Conservation (phyloP, 2,113 vertebrate genomes). For the Calyptommatus sinebrachiatus region DNA sequence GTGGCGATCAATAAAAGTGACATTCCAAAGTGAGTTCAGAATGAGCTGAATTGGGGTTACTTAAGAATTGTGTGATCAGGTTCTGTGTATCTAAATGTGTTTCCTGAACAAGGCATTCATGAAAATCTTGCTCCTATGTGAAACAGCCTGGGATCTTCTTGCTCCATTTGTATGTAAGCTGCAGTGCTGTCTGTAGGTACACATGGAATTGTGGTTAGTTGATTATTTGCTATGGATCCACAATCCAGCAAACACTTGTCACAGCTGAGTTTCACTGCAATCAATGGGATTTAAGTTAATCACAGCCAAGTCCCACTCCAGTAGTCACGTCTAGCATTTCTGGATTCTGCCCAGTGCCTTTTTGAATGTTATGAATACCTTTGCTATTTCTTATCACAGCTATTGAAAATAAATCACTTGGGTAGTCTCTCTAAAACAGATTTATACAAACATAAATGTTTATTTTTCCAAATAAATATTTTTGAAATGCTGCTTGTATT, state of each 20-base stretch:
- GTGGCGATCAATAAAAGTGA: too few species aligned
- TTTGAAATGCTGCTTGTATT: slow-evolving; percentile 44
- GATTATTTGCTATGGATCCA: background rate
- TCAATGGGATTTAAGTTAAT: background rate
- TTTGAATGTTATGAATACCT: slow-evolving; percentile 4
- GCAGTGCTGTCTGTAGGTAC: background rate
- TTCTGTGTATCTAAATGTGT: background rate
- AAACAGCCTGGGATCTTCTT: background rate
- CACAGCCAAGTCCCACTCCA: background rate
- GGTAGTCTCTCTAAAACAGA: background rate
- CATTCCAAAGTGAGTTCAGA: too few species aligned
- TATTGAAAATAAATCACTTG: background rate
- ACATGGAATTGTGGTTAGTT: background rate
- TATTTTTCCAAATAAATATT: slow-evolving; percentile 34
- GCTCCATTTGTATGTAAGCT: background rate
- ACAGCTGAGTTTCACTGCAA: background rate
- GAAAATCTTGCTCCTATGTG: background rate
- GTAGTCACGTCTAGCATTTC: background rate
- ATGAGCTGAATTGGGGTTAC: too few species aligned
- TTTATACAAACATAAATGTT: background rate
- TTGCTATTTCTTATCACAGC: background rate
- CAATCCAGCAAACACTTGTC: slow-evolving; percentile 2
- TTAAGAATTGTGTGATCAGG: too few species aligned
- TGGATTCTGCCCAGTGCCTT: slow-evolving; percentile 5
- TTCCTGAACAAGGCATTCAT: background rate